Conservation (phyloP, 2,888 invertebrate species). For the Cordilura impudica region DNA sequence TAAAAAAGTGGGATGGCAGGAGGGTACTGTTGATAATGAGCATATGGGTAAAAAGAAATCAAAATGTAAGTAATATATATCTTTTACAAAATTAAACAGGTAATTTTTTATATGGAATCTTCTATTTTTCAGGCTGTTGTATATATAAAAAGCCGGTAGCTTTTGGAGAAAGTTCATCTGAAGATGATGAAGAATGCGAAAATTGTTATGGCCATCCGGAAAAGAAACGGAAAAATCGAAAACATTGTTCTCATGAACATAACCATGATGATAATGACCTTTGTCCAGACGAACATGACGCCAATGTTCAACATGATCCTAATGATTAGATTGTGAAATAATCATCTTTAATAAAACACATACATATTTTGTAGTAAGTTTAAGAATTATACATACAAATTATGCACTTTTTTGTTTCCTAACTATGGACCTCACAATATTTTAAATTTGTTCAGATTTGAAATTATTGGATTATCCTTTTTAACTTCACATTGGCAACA, state of each 20-base stretch:
- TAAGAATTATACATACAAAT: too few relatives aligned
- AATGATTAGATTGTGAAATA: background rate
- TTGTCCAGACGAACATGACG: constrained; percentile 20
- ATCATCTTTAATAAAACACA: too few relatives aligned
- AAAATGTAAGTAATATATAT: constrained; percentile 92
- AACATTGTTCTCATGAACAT: constrained; percentile 42
- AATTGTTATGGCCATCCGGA: constrained; percentile 92
- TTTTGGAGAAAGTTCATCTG: constrained; percentile 93
- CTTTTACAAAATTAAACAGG: background rate
- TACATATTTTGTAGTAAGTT: too few relatives aligned
- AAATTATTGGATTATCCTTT: constrained; percentile 2
- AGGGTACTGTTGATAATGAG: constrained; percentile 96
- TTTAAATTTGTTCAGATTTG: constrained; percentile 1
- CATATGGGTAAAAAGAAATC: constrained; percentile 97
- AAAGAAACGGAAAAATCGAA: constrained; percentile 78
- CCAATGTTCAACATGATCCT: constrained; percentile 9
- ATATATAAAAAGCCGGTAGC: constrained; percentile 93
- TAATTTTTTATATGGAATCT: background rate
- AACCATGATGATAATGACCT: constrained; percentile 45
- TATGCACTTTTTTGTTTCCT: too few relatives aligned
- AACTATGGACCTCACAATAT: too few relatives aligned
- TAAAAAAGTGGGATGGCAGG: constrained; percentile 93
- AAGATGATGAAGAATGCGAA: constrained; percentile 90
- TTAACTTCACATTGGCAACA: constrained; percentile 42
- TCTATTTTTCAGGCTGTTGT: constrained; percentile 86